Conservation (phyloP, 2,888 invertebrate genomes). For the Phasia obesa region DNA sequence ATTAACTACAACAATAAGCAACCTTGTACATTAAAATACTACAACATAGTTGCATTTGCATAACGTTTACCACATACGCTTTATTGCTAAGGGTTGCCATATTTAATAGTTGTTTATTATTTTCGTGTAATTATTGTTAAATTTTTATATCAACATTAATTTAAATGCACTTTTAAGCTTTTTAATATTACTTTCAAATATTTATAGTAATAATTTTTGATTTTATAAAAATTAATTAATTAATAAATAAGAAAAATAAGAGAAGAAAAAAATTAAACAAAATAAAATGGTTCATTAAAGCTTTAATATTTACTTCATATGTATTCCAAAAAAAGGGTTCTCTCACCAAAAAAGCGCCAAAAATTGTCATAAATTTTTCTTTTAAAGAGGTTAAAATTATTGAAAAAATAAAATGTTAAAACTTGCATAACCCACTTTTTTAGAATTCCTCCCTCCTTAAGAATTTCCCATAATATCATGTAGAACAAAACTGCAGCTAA, state of each 20-base stretch:
- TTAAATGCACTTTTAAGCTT: conserved; percentile 34
- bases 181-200: conserved; percentile 12
- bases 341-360: neutral
- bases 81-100: conserved; percentile 11
- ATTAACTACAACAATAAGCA: conserved; percentile 28
- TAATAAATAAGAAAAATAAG: no score
- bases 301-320: conserved; percentile 43
- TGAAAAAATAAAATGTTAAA: no score
- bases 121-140: neutral
- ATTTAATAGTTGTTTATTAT: conserved; percentile 26
- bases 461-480: no score
- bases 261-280: conserved; percentile 5
- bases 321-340: conserved; percentile 66
- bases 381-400: neutral
- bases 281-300: conserved; percentile 71
- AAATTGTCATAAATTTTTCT: neutral
- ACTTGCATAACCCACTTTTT: no score
- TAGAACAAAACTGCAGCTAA: no score
- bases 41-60: conserved; percentile 11
- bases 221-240: neutral
- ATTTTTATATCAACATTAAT: neutral
- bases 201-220: conserved; percentile 1
- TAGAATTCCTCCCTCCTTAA: no score
- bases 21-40: conserved; percentile 22
- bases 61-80: neutral